Evolutionary conservation across 2,113 vertebrate species (phyloP).

Genomic region (Semnornis frantzii): DNA sequence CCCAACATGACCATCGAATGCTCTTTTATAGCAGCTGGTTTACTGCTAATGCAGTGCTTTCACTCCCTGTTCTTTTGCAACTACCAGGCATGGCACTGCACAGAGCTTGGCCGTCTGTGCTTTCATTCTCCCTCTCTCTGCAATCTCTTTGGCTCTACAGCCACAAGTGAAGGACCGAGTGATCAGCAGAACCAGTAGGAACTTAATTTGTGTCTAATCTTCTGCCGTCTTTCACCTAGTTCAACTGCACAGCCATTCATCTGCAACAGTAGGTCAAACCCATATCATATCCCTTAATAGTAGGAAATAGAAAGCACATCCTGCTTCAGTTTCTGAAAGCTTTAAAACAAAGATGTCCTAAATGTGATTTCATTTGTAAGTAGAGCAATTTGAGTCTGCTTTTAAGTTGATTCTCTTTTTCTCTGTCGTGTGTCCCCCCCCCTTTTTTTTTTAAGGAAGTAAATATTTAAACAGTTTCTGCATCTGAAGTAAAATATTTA

Average conservation of each 20-base stretch:
- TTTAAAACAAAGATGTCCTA: not conserved
- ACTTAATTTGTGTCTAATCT: not conserved
- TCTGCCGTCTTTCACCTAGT: not conserved
- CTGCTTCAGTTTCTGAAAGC: not conserved
- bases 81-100: fast-evolving
- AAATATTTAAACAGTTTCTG: constrained; percentile 33
- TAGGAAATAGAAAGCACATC: not conserved
- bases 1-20: fast-evolving
- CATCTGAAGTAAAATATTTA: not conserved
- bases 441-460: not conserved
- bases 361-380: not conserved
- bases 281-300: not conserved
- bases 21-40: not conserved
- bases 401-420: not conserved
- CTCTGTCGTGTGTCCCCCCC: not conserved
- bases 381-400: not conserved
- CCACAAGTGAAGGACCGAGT: not conserved
- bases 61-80: not conserved
- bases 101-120: not conserved
- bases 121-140: not conserved
- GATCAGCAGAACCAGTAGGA: not conserved
- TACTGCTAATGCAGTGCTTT: not conserved
- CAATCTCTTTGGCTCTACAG: not conserved
- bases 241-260: not conserved
- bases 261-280: not conserved